Evolutionary conservation across 1,140 invertebrate species (phyloP), one percentile per base, ranked within the genome.

Genomic region (Leptoteleia sp.): DNA sequence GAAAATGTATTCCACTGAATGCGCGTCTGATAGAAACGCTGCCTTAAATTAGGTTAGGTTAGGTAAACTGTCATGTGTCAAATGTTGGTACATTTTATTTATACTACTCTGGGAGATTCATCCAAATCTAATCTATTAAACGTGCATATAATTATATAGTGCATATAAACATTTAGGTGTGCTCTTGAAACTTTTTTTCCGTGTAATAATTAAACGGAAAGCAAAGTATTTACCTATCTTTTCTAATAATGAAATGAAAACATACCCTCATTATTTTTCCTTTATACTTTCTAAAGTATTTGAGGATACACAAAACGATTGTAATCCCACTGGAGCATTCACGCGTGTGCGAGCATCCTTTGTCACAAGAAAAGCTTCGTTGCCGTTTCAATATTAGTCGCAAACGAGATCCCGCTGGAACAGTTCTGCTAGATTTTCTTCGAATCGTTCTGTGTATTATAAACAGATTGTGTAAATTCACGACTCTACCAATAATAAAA

Each of bases 301-400:
- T 80, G 77, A 67, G 59, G 72, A 84, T 83, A 85, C 82, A 84
- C 82, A 84, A 83, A 85, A 82, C 80, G 55, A 35, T 38, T 29
- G 71, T 81, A 83, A 83, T 80, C 79, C 77, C 67, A 67, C 33
- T 38, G 61, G 70, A 77, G 59, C 80, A 48, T 59, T 77, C 76
- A 61, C 67, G 62, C 55, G 78, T 78, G 71, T 62, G 42, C 33
- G 37, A 65, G 45, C 35, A 67, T 76, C 45, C 73, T 83, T 81
- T 81, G 77, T 79, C 70, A 33, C 22, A 50, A 62, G 57, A 27
- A 70, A 47, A 68, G 35, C 52, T 54, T 48, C 55, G 52, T 73
- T 76, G 68, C 64, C 54, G 77, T 80, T 81, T 82, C 78, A 81
- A 83, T 84, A 83, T 78, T 78, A 75, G 54, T 47, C 37, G 54